Conservation (phyloP, 2,888 invertebrate species). For the Beris chalybata region DNA sequence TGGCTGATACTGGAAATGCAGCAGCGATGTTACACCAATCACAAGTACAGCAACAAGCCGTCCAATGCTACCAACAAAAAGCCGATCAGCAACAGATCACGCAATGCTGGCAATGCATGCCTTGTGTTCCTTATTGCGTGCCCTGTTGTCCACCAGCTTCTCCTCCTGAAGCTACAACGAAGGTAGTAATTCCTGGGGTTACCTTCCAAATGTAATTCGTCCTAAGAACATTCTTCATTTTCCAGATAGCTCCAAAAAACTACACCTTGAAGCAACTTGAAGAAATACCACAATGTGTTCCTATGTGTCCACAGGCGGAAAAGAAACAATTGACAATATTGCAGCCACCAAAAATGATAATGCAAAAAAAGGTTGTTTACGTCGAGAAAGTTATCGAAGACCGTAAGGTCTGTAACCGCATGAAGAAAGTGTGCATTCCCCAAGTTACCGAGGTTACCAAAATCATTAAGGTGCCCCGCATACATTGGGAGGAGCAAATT, state of each 20-base stretch:
- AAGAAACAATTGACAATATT: constrained; percentile 50
- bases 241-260: not conserved
- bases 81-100: too few relatives aligned
- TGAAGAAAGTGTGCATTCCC: not conserved
- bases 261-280: not conserved
- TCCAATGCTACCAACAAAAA: too few relatives aligned
- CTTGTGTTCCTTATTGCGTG: too few relatives aligned
- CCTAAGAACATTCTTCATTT: not conserved
- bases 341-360: constrained; percentile 50
- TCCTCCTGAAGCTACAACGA: too few relatives aligned
- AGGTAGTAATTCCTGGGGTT: too few relatives aligned
- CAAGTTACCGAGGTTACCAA: not conserved
- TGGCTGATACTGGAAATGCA: too few relatives aligned
- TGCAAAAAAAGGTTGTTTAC: constrained; percentile 51
- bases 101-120: too few relatives aligned
- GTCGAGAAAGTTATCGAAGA: constrained; percentile 49
- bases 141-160: too few relatives aligned
- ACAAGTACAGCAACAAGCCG: too few relatives aligned
- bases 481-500: not conserved
- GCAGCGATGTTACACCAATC: too few relatives aligned
- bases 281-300: not conserved
- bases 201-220: too few relatives aligned
- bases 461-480: not conserved
- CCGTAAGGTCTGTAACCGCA: constrained; percentile 49
- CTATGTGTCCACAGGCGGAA: constrained; percentile 47